These are phyloP conservation scores for Taenioides sp. DNA, from an alignment of 2,797 vertebrate species.

Conservation along the genomic window DNA sequence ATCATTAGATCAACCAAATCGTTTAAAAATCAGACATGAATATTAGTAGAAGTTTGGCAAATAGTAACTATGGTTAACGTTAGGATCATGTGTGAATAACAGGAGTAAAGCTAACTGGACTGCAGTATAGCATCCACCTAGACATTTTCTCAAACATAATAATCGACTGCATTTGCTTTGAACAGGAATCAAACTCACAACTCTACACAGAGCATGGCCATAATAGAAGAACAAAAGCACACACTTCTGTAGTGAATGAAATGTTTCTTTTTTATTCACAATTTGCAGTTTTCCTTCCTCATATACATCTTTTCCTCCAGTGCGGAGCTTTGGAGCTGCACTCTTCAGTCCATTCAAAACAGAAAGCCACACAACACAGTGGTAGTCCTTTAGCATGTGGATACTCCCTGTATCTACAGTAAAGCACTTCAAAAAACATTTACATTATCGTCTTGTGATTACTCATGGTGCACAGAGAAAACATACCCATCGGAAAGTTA, in stretches of 20 bases:
- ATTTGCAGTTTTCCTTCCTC: slow-evolving; percentile 64
- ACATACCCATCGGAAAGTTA: slow-evolving; percentile 41
- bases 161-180: not conserved
- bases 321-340: slow-evolving; percentile 31
- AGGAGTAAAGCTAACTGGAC: not conserved
- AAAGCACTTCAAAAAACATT: slow-evolving; percentile 54
- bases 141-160: too few species aligned
- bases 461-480: slow-evolving; percentile 32
- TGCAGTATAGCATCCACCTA: not conserved
- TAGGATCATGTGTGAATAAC: too few species aligned
- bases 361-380: slow-evolving; percentile 19
- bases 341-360: slow-evolving; percentile 40
- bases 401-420: slow-evolving; percentile 30
- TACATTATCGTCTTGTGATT: slow-evolving; percentile 26
- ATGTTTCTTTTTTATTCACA: slow-evolving; percentile 79
- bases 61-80: too few species aligned
- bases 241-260: slow-evolving; percentile 36
- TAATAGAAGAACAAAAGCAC: not conserved
- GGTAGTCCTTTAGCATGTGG: slow-evolving; percentile 19
- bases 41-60: too few species aligned
- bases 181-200: not conserved
- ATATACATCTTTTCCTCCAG: slow-evolving; percentile 29
- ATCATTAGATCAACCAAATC: too few species aligned
- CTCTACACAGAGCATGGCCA: not conserved
- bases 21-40: too few species aligned